phyloP scores from a whole-genome alignment of 2,113 vertebrate genomes.

The Nesoenas mayeri region DNA sequence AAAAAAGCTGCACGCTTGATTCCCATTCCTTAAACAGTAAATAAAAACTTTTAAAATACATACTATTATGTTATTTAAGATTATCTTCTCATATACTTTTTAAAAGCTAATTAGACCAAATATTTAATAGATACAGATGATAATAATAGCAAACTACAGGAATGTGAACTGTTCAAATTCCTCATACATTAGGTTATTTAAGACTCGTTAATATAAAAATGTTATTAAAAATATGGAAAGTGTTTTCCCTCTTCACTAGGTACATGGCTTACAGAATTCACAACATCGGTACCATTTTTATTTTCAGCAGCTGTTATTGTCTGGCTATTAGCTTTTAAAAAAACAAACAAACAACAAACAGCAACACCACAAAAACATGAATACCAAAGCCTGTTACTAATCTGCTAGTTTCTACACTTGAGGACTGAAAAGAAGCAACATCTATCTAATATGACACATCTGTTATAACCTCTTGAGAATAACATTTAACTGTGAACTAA shows the following conservation, averaged over 20 bases:
- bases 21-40: background rate
- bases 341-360: background rate
- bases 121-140: background rate
- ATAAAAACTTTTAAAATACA: background rate
- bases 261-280: background rate
- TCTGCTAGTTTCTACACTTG: background rate
- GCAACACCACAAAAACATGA: background rate
- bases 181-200: background rate
- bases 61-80: background rate
- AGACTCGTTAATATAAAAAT: background rate
- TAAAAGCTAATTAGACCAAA: background rate
- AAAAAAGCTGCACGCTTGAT: background rate
- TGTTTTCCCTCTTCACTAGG: background rate
- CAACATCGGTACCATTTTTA: background rate
- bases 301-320: background rate
- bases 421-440: background rate
- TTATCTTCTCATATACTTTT: background rate
- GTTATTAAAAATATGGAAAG: background rate
- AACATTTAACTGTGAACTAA: background rate
- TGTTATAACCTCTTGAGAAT: background rate
- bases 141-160: background rate
- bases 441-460: background rate
- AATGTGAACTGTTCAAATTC: background rate
- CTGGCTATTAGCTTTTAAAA: background rate
- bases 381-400: background rate